A percentile compares a stretch with the other conserved stretches of the same genome.
Evolutionary conservation across 2,888 invertebrate species (phyloP).

Genomic region (Bembecia ichneumoniformis): DNA sequence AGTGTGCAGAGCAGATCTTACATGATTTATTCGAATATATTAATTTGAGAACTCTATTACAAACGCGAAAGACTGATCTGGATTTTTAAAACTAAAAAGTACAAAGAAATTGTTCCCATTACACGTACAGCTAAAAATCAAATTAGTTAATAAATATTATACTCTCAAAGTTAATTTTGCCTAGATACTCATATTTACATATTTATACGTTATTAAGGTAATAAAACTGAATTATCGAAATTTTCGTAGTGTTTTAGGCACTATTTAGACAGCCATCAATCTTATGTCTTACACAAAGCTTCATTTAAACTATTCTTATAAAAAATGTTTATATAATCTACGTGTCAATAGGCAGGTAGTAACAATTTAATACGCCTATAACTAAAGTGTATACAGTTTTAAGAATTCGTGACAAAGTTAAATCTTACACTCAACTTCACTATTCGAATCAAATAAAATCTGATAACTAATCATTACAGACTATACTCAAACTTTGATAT

Average conservation of each 20-base stretch:
- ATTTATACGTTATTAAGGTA: conserved; percentile 53
- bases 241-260: conserved; percentile 72
- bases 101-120: conserved; percentile 64
- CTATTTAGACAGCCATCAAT: conserved; percentile 74
- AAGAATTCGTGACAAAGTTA: conserved; percentile 2
- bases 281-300: conserved; percentile 69
- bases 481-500: neutral
- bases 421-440: neutral
- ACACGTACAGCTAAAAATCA: conserved; percentile 46
- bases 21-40: neutral
- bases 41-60: neutral
- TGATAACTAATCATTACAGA: neutral
- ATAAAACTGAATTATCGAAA: conserved; percentile 69
- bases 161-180: conserved; percentile 38
- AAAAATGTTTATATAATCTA: conserved; percentile 54
- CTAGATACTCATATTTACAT: conserved; percentile 54
- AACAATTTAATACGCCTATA: conserved; percentile 53
- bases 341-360: conserved; percentile 69
- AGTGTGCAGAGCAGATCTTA: neutral
- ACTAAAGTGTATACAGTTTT: conserved; percentile 39
- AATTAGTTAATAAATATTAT: conserved; percentile 43
- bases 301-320: conserved; percentile 52
- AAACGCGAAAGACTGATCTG: neutral
- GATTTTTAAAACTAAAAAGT: conserved; percentile 22
- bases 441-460: neutral